Evolutionary conservation across 1,140 invertebrate species (phyloP).

Genomic region (Drosophila ambigua): DNA sequence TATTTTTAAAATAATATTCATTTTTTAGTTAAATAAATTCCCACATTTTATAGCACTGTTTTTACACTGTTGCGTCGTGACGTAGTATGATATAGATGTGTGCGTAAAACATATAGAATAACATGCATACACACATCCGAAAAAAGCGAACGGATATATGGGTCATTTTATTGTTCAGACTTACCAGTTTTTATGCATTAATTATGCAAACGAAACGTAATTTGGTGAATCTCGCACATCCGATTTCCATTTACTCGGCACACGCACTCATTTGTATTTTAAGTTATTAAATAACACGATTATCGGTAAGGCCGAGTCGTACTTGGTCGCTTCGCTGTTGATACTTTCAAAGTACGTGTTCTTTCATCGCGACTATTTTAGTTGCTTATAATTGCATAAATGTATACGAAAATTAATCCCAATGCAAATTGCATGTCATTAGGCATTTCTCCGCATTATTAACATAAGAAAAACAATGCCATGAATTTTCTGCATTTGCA

Average conservation of each 20-base stretch:
- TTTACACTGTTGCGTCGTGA: constrained; percentile 42
- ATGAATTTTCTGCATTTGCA: constrained; percentile 46
- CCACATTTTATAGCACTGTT: constrained; percentile 28
- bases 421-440: constrained; percentile 50
- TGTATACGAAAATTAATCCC: constrained; percentile 24
- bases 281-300: constrained; percentile 73
- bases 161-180: constrained; percentile 55
- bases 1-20: background rate
- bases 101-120: constrained; percentile 27
- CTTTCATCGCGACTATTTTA: constrained; percentile 27
- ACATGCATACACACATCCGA: constrained; percentile 20
- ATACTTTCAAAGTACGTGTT: constrained; percentile 20
- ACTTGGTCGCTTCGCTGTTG: constrained; percentile 31
- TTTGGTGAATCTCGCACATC: background rate
- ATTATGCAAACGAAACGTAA: constrained; percentile 24
- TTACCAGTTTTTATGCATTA: constrained; percentile 27
- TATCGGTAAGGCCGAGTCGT: constrained; percentile 12
- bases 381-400: constrained; percentile 8
- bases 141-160: background rate
- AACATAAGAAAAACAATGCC: constrained; percentile 44
- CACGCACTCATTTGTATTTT: constrained; percentile 49
- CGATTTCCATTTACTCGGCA: background rate
- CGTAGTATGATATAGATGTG: constrained; percentile 30
- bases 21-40: constrained; percentile 1
- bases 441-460: constrained; percentile 31